Base-by-base conservation (phyloP, 37 sponge, comb jelly and placozoan genomes). In the Bolinopsis microptera region DNA sequence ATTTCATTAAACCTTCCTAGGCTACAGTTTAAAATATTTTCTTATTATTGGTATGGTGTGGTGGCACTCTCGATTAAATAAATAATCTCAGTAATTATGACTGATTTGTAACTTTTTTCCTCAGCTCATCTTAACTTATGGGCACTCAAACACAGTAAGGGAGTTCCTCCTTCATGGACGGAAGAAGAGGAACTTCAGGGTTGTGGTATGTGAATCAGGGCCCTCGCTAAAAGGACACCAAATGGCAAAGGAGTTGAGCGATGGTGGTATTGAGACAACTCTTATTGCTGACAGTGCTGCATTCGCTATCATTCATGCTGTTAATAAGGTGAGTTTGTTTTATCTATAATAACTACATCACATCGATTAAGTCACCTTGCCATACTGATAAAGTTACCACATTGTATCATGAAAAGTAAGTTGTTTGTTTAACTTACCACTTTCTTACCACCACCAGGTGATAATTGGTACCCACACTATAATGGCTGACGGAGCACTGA, bases 401-500 rank as follows among this genome's bases (percentile, higher is more conserved):
- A n/a, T n/a, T n/a, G n/a, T n/a, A n/a, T n/a, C n/a, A n/a, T n/a
- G n/a, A n/a, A n/a, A n/a, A n/a, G n/a, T n/a, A n/a, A n/a, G n/a
- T n/a, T n/a, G n/a, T n/a, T n/a, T n/a, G n/a, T n/a, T n/a, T n/a
- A n/a, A n/a, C n/a, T n/a, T n/a, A n/a, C n/a, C n/a, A n/a, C n/a
- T n/a, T n/a, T n/a, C n/a, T n/a, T n/a, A n/a, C n/a, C n/a, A n/a
- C n/a, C n/a, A n/a, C 18, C 48, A 83, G 88, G 99, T 98, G 9
- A 98, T 98, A 21, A 98, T 98, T 61, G 99, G 99, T 1, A 98
- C 99, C 26, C 99, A 98, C 83, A 97, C 99, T 27, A 96, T 98
- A 13, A 95, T 98, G 95, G 99, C 99, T 0, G 97, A 98, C 94
- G 99, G 99, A 72, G 96, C 97, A 25, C 88, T 98, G 26, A 97